Percentiles rank a stretch among this genome's conserved stretches.
Conservation (phyloP, 2,113 vertebrate genomes). For the Bettongia penicillata region DNA sequence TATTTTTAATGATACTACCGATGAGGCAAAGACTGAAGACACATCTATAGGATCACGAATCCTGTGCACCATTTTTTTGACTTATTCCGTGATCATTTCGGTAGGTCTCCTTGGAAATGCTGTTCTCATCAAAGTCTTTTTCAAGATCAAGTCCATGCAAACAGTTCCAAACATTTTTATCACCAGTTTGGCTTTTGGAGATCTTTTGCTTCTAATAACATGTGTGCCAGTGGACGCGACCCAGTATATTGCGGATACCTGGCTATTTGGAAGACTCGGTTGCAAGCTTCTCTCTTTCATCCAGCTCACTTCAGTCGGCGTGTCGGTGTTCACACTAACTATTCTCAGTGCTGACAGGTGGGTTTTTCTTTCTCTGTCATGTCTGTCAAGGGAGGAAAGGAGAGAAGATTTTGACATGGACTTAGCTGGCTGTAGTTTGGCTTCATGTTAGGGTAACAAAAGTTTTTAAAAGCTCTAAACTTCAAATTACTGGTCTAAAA, state of each 20-base stretch:
- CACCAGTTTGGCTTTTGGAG: slow-evolving; percentile 89
- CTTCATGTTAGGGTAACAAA: slow-evolving; percentile 54
- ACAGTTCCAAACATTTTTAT: slow-evolving; percentile 90
- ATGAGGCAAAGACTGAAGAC: slow-evolving; percentile 77
- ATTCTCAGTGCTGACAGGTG: slow-evolving; percentile 91
- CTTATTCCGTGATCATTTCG: slow-evolving; percentile 86
- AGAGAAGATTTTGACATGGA: slow-evolving; percentile 54
- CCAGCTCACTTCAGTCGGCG: slow-evolving; percentile 88
- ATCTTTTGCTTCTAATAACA: slow-evolving; percentile 87
- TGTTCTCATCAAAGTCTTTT: slow-evolving; percentile 89
- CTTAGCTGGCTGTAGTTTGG: slow-evolving; percentile 41
- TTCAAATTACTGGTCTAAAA: slow-evolving; percentile 31
- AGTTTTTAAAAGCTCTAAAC: slow-evolving; percentile 41
- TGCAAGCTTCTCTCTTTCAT: slow-evolving; percentile 90
- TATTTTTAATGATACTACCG: slow-evolving; percentile 76
- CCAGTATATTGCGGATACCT: slow-evolving; percentile 85
- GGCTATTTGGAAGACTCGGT: slow-evolving; percentile 87
- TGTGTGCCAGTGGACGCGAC: slow-evolving; percentile 88
- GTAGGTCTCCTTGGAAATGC: slow-evolving; percentile 89
- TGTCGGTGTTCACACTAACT: slow-evolving; percentile 89
- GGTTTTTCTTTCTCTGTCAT: slow-evolving; percentile 73
- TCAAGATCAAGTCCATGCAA: slow-evolving; percentile 89
- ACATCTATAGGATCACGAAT: slow-evolving; percentile 84
- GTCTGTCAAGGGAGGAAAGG: slow-evolving; percentile 66
- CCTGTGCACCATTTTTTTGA: slow-evolving; percentile 83